phyloP scores from a whole-genome alignment of 1,140 invertebrate species.

The Acromyrmex charruanus region DNA sequence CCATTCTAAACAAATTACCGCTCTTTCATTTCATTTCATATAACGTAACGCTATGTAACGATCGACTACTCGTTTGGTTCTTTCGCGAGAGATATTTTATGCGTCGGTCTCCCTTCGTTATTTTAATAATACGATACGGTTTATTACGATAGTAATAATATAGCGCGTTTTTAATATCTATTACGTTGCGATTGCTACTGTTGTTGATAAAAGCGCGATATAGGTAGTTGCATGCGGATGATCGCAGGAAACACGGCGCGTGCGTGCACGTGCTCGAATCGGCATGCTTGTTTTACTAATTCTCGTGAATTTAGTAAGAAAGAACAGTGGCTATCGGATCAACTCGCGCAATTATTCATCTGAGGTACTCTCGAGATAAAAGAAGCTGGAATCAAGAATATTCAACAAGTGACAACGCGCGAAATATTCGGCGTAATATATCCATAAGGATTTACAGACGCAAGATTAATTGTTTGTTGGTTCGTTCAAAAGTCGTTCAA shows the following conservation, averaged over 20 bases:
- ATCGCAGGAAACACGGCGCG: slow-evolving; percentile 34
- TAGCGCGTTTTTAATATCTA: neutral
- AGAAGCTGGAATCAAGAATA: neutral
- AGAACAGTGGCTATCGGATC: neutral
- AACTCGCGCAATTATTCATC: neutral
- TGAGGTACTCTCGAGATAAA: neutral
- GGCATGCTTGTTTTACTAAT: slow-evolving; percentile 42
- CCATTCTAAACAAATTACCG: no score
- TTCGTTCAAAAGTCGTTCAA: neutral
- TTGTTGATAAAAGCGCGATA: neutral
- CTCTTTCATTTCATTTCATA: no score
- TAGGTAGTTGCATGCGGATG: slow-evolving; percentile 19
- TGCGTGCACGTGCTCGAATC: slow-evolving; percentile 24
- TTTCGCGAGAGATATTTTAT: neutral
- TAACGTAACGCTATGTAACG: no score
- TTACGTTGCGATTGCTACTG: no score
- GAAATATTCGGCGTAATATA: neutral
- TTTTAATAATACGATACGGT: neutral
- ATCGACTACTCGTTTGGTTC: no score
- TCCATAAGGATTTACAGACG: neutral
- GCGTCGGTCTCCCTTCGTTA: neutral
- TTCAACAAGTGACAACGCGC: neutral
- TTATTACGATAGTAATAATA: neutral
- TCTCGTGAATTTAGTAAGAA: slow-evolving; percentile 32
- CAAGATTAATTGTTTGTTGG: neutral